Percentiles rank a stretch among this genome's conserved stretches.
Evolutionary conservation across 2,797 vertebrate genomes (phyloP).

Genomic region (Linurgus olivaceus): DNA sequence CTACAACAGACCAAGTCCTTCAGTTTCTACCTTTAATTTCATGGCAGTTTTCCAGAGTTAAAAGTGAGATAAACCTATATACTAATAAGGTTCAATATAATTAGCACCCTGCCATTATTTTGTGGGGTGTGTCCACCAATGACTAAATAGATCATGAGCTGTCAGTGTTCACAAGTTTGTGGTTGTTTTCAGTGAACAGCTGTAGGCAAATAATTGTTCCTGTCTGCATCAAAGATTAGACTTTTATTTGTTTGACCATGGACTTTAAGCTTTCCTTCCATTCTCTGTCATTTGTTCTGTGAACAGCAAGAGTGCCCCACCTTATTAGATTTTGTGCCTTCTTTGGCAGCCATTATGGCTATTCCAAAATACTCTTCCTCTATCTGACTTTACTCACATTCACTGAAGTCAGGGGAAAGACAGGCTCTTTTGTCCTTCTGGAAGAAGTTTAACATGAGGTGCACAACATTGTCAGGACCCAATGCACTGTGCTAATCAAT

Average conservation of each 20-base stretch:
- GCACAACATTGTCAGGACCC: background rate
- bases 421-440: background rate
- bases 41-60: background rate
- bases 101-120: background rate
- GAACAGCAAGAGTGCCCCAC: background rate
- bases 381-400: background rate
- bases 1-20: background rate
- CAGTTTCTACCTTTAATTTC: background rate
- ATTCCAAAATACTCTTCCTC: background rate
- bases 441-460: background rate
- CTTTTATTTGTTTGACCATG: background rate
- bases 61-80: background rate
- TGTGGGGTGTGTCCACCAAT: background rate
- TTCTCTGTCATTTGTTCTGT: background rate
- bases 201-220: background rate
- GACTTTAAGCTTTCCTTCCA: background rate
- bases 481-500: background rate
- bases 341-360: background rate
- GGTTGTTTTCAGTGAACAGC: background rate
- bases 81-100: background rate
- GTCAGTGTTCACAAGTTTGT: background rate
- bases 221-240: background rate
- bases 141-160: background rate
- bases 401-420: background rate
- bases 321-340: background rate